A percentile compares a stretch with the other conserved stretches of the same genome.
These are phyloP conservation scores for Tenthredo scrophulariae DNA, from an alignment of 2,888 invertebrate genomes.

Conservation along the genomic window DNA sequence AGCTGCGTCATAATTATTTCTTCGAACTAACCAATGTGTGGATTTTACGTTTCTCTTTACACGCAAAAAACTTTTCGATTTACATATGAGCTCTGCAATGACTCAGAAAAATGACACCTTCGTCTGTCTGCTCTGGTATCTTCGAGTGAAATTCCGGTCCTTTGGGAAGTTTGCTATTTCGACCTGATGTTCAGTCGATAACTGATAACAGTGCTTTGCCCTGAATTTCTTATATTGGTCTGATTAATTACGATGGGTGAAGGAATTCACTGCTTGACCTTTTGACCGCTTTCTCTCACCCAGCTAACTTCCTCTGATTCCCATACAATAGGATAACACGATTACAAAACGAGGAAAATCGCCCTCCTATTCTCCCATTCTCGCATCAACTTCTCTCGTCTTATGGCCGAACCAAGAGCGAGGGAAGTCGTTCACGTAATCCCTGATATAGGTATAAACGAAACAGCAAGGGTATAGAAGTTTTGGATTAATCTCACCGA, in stretches of 20 bases:
- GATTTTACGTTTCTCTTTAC: no score
- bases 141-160: background rate
- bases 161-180: background rate
- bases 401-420: background rate
- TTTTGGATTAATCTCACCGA: constrained; percentile 31
- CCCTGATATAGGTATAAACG: constrained; percentile 34
- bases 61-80: no score
- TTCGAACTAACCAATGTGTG: no score
- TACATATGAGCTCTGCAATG: background rate
- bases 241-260: constrained; percentile 1
- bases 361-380: background rate
- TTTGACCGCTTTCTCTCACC: background rate
- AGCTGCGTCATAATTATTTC: no score
- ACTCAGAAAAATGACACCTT: background rate
- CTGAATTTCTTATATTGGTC: background rate
- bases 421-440: constrained; percentile 35
- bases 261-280: constrained; percentile 15
- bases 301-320: background rate
- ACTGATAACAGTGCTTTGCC: background rate
- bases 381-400: constrained; percentile 19
- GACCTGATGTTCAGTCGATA: background rate
- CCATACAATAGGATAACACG: constrained; percentile 26
- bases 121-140: background rate
- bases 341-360: background rate
- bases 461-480: constrained; percentile 2